Evolutionary conservation across 2,888 invertebrate genomes (phyloP), one percentile per base, ranked within the genome.

Genomic region (Pelosia muscerda): DNA sequence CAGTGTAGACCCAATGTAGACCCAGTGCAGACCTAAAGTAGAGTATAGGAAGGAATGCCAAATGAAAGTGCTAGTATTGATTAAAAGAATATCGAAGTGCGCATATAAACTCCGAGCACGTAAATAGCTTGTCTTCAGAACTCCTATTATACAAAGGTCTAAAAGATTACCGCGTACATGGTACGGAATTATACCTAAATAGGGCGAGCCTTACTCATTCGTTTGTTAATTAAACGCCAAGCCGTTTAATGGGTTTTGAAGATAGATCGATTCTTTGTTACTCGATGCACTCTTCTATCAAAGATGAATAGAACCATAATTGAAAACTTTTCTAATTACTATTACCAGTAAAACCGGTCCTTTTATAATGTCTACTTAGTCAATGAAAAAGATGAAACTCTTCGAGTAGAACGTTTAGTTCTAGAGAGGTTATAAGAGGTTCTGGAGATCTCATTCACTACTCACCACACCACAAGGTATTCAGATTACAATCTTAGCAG

Each of bases 151-250:
- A 34, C 42, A 61, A 56, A 55, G 28, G 61, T 64, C 28, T 67
- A 13, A 69, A 75, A 69, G 65, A 65, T 71, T 67, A 75, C 68
- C 71, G 62, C 56, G 31, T 60, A 66, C 73, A 63, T 79, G 70
- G 77, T 69, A 73, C 65, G 69, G 58, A 73, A 61, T 66, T 66
- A 56, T 70, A 79, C 64, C 75, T 72, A 68, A 74, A 78, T 71
- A 60, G 58, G 58, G 61, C 25, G 64, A 62, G 64, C 61, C 64
- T 66, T 59, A 69, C 64, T 69, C 68, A 70, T 77, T 73, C 68
- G 76, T 68, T 67, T 66, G 73, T 71, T 80, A 74, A 80, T 80
- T 77, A 78, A 70, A 72, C 77, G 81, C 71, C 78, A 77, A 66
- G 69, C 65, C 71, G 71, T 80, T 75, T 75, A 70, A 79, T 74